A percentile compares a stretch with the other conserved stretches of the same genome.
Conservation (phyloP, 2,797 vertebrate genomes). For the Ambastaia sidthimunki region DNA sequence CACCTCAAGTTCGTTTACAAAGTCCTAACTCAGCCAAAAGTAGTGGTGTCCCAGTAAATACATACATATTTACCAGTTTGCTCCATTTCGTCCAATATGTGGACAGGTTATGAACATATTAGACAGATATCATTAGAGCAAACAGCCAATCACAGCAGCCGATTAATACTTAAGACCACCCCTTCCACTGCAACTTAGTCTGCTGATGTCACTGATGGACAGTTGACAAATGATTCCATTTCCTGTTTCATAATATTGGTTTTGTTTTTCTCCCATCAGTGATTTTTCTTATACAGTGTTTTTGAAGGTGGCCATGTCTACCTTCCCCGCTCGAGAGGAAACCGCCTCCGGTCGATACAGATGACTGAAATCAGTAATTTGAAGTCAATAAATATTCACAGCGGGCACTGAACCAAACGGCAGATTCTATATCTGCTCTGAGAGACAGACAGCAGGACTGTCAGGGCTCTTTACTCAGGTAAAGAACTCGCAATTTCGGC, state of each 20-base stretch:
- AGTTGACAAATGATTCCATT: background rate
- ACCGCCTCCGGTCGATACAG: background rate
- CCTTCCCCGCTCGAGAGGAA: background rate
- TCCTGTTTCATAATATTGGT: too few relatives aligned
- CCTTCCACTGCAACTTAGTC: too few relatives aligned
- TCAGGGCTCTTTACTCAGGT: background rate
- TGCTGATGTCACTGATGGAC: too few relatives aligned
- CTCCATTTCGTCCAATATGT: too few relatives aligned
- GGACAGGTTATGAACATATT: too few relatives aligned
- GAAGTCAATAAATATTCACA: constrained; percentile 12
- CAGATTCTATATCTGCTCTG: constrained; percentile 9
- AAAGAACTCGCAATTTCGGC: constrained; percentile 6
- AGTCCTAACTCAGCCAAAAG: too few relatives aligned
- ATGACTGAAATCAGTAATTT: background rate
- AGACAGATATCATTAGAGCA: too few relatives aligned
- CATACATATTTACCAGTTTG: too few relatives aligned
- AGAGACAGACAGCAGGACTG: background rate
- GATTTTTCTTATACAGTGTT: background rate
- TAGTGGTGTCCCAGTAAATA: too few relatives aligned
- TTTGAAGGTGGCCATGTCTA: background rate
- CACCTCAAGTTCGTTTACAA: too few relatives aligned
- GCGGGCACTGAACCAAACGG: background rate
- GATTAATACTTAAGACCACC: too few relatives aligned
- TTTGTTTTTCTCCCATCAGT: background rate
- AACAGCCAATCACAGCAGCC: too few relatives aligned